phyloP scores from a whole-genome alignment of 1,140 invertebrate genomes.

The Lasioglossum albipes region DNA sequence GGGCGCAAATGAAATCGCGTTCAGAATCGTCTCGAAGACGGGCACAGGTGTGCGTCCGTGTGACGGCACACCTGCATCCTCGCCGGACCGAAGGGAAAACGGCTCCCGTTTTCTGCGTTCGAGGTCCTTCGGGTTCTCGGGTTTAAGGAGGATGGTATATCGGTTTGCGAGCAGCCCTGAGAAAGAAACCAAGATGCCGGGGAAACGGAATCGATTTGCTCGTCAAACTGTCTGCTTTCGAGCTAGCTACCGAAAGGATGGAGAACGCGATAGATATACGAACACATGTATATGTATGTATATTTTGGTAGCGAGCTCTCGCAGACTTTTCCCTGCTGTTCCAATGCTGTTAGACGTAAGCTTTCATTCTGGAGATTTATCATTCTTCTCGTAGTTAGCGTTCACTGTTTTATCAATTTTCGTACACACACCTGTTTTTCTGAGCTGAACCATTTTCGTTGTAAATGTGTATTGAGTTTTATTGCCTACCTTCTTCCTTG shows the following conservation, averaged over 20 bases:
- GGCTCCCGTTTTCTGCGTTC: conserved; percentile 38
- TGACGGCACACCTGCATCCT: neutral
- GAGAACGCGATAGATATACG: neutral
- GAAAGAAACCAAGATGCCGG: neutral
- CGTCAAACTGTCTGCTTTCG: neutral
- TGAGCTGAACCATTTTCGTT: too few species aligned
- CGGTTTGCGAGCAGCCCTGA: neutral
- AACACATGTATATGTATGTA: too few species aligned
- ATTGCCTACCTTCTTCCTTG: too few species aligned
- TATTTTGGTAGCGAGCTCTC: neutral
- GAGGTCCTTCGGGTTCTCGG: neutral
- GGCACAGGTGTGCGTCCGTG: neutral
- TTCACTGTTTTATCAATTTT: too few species aligned
- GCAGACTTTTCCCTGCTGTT: too few species aligned
- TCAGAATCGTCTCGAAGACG: conserved; percentile 45
- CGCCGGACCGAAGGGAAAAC: neutral
- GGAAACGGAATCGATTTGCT: conserved; percentile 8
- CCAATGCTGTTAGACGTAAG: too few species aligned
- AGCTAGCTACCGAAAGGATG: neutral
- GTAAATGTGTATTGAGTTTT: too few species aligned
- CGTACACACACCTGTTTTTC: too few species aligned
- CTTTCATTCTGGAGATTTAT: too few species aligned
- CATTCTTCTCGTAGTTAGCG: too few species aligned
- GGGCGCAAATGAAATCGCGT: conserved; percentile 58
- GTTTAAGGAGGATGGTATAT: neutral